phyloP scores from a whole-genome alignment of 2,797 vertebrate genomes.

The Gymnoscopelus braueri region DNA sequence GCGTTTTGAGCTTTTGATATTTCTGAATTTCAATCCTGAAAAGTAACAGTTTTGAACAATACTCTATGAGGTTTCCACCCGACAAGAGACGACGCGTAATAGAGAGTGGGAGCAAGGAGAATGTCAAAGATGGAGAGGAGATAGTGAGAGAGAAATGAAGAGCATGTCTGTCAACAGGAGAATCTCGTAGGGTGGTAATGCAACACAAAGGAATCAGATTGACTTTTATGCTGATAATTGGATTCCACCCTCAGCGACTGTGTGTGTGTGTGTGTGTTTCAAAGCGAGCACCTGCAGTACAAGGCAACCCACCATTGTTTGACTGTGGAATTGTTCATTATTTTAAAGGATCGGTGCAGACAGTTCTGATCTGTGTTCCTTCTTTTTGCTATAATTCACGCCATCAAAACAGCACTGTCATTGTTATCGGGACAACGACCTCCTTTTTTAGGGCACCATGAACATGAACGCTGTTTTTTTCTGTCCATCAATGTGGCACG shows the following conservation, averaged over 20 bases:
- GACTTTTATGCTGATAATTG: conserved; percentile 22
- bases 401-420: neutral
- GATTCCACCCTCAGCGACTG: conserved; percentile 19
- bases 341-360: neutral
- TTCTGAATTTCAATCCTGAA: too few relatives aligned
- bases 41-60: too few relatives aligned
- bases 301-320: conserved; percentile 2
- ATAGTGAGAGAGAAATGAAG: conserved; percentile 1
- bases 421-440: neutral
- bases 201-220: conserved; percentile 28
- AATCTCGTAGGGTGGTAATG: conserved; percentile 20
- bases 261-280: conserved; percentile 14
- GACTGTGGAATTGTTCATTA: conserved; percentile 15
- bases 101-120: conserved; percentile 9
- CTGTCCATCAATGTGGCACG: too few relatives aligned
- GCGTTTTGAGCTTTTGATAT: too few relatives aligned
- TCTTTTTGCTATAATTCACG: neutral
- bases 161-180: neutral
- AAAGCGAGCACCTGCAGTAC: conserved; percentile 5
- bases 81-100: neutral
- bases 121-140: neutral
- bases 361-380: conserved; percentile 14
- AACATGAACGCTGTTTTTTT: too few relatives aligned
- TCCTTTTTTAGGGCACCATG: too few relatives aligned
- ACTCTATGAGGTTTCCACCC: too few relatives aligned